Conservation (phyloP, 2,113 vertebrate species). For the Tyto alba region DNA sequence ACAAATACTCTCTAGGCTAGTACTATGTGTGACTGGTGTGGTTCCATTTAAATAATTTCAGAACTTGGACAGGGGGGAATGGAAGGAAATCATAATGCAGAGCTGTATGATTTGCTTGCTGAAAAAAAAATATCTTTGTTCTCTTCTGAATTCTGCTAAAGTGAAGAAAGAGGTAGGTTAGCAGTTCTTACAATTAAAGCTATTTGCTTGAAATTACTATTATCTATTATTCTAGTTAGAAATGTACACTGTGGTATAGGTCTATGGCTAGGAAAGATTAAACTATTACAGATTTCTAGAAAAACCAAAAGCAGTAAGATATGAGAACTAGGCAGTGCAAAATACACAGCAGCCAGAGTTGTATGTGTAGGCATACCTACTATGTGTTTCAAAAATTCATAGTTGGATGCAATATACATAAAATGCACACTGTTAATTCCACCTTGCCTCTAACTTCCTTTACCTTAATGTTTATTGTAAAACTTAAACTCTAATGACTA, state of each 20-base stretch:
- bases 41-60: not conserved
- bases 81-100: not conserved
- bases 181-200: not conserved
- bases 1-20: not conserved
- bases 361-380: not conserved
- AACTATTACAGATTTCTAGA: not conserved
- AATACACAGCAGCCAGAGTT: not conserved
- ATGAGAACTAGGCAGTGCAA: not conserved
- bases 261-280: not conserved
- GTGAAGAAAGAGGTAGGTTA: not conserved
- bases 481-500: not conserved
- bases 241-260: not conserved
- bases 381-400: not conserved
- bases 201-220: not conserved
- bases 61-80: not conserved
- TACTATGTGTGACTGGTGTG: not conserved
- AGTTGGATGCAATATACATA: not conserved
- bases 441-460: not conserved
- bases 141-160: not conserved
- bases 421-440: not conserved
- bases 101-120: not conserved
- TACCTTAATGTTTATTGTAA: not conserved
- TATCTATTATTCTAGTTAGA: not conserved
- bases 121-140: not conserved
- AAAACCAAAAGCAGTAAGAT: not conserved